Percentiles rank a stretch among this genome's conserved stretches.
These are phyloP conservation scores for Myrmecobius fasciatus DNA, from an alignment of 2,113 vertebrate genomes.

Conservation along the genomic window DNA sequence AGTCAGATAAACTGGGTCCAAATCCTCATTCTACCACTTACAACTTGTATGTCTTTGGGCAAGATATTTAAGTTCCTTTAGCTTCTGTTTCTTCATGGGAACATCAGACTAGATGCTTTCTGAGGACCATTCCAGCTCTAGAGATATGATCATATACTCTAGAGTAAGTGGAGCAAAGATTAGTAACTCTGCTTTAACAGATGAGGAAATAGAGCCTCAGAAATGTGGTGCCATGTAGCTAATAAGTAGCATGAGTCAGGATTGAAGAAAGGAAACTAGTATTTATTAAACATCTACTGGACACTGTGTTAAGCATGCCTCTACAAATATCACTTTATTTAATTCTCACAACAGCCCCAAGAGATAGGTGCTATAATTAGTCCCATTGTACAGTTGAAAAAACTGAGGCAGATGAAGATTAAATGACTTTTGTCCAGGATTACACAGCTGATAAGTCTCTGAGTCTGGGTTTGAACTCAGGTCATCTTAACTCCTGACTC, in stretches of 20 bases:
- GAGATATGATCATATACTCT: not conserved
- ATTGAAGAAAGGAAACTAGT: not conserved
- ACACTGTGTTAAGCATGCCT: not conserved
- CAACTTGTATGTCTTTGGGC: not conserved
- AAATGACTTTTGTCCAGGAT: not conserved
- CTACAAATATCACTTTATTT: not conserved
- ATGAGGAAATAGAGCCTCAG: not conserved
- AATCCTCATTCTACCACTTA: not conserved
- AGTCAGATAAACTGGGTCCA: not conserved
- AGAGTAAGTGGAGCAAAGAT: not conserved
- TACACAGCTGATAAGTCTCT: not conserved
- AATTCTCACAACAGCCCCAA: not conserved
- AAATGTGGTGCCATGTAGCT: not conserved
- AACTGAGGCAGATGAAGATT: not conserved
- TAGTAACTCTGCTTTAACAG: not conserved
- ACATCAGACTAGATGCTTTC: not conserved
- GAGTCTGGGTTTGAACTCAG: not conserved
- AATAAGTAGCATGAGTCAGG: not conserved
- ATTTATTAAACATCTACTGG: not conserved
- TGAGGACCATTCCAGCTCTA: not conserved
- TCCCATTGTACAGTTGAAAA: not conserved
- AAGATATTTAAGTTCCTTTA: not conserved
- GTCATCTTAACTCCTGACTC: not conserved
- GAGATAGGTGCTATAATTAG: not conserved
- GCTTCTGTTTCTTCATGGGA: not conserved